Conservation (phyloP, 2,888 invertebrate genomes). For the Cybosia mesomella region DNA sequence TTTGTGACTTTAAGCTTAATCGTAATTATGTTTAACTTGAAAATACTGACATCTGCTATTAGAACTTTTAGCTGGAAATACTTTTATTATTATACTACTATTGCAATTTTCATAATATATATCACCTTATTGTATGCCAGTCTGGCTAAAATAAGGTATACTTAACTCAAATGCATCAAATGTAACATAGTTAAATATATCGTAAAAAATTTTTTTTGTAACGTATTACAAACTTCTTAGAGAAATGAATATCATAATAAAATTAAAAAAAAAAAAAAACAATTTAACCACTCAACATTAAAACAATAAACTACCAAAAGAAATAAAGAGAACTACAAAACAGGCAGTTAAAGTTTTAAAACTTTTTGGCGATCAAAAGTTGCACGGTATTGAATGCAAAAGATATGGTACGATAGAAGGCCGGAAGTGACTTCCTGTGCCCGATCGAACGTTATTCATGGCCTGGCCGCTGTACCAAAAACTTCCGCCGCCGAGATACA, state of each 20-base stretch:
- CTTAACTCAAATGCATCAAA: too few species aligned
- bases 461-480: conserved; percentile 60
- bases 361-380: conserved; percentile 65
- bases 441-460: conserved; percentile 68
- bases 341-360: conserved; percentile 54
- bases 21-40: too few species aligned
- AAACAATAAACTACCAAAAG: conserved; percentile 3
- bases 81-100: too few species aligned
- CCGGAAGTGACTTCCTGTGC: conserved; percentile 65
- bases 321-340: conserved; percentile 16
- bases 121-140: too few species aligned
- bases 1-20: too few species aligned
- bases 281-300: background rate
- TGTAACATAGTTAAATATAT: too few species aligned
- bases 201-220: too few species aligned
- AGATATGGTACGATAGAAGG: conserved; percentile 59
- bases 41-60: too few species aligned
- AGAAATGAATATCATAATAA: background rate
- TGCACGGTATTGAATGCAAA: conserved; percentile 53
- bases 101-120: too few species aligned
- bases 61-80: too few species aligned
- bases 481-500: conserved; percentile 61
- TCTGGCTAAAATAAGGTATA: too few species aligned
- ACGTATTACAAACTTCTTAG: too few species aligned
- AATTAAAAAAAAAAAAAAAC: background rate